Conservation (phyloP, 1,140 invertebrate species). For the Gryon sp. region DNA sequence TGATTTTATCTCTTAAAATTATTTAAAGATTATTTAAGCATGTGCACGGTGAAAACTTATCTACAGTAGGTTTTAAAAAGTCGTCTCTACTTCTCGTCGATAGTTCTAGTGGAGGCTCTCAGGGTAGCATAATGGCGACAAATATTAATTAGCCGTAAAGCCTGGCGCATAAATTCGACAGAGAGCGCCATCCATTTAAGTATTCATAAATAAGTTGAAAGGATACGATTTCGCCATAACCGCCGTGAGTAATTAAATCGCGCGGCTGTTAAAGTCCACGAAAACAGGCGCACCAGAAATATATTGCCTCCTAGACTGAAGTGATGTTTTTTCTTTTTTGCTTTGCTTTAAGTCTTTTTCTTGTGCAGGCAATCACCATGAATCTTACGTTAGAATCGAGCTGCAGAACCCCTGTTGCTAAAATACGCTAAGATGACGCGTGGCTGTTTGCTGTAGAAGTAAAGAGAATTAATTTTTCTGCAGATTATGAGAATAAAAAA, state of each 20-base stretch:
- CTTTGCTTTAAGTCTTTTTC: constrained; percentile 39
- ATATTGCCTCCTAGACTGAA: constrained; percentile 54
- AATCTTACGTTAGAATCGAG: constrained; percentile 69
- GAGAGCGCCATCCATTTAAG: constrained; percentile 56
- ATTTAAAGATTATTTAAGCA: too few species aligned
- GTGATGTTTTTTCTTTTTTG: constrained; percentile 22
- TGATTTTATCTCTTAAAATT: too few species aligned
- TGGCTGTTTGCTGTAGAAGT: constrained; percentile 53
- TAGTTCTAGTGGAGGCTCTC: constrained; percentile 11
- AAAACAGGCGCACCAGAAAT: constrained; percentile 65
- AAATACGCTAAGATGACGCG: constrained; percentile 57
- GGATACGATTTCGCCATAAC: constrained; percentile 75
- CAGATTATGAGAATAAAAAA: constrained; percentile 55
- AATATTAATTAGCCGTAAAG: constrained; percentile 75
- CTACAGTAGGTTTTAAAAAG: not conserved
- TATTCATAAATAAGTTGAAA: constrained; percentile 75
- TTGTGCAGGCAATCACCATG: constrained; percentile 69
- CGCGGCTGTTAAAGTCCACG: constrained; percentile 66
- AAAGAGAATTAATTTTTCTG: constrained; percentile 60
- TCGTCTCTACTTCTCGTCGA: constrained; percentile 49
- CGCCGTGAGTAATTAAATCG: constrained; percentile 68
- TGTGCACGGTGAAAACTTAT: too few species aligned
- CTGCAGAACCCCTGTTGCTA: constrained; percentile 56
- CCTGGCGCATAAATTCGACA: constrained; percentile 63
- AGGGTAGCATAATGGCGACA: constrained; percentile 70